A percentile compares a stretch with the other conserved stretches of the same genome.
Evolutionary conservation across 2,797 vertebrate genomes (phyloP).

Genomic region (Glyptemys insculpta): DNA sequence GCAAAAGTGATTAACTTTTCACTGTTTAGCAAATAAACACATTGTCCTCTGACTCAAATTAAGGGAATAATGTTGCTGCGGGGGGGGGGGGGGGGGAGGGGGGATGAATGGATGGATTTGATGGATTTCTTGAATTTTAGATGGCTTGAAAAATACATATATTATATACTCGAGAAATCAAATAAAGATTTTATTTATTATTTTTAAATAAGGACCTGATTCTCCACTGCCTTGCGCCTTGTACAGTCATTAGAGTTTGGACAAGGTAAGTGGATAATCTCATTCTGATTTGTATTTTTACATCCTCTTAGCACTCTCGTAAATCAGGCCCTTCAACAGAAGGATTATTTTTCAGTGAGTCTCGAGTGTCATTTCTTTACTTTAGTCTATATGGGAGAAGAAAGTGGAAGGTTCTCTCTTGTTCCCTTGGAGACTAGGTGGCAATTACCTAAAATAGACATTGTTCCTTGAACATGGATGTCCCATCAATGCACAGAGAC

Average conservation of each 20-base stretch:
- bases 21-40: conserved; percentile 11
- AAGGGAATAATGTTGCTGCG: background rate
- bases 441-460: too few relatives aligned
- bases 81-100: accelerated
- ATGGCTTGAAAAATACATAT: background rate
- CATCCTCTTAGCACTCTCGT: background rate
- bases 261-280: background rate
- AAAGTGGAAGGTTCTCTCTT: background rate
- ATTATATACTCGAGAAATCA: background rate
- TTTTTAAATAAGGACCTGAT: background rate
- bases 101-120: background rate
- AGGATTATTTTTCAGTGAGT: background rate
- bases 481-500: background rate
- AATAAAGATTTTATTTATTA: background rate
- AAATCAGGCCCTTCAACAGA: background rate
- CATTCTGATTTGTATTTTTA: background rate
- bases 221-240: background rate
- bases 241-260: background rate
- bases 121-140: background rate
- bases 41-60: background rate
- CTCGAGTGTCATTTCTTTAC: background rate
- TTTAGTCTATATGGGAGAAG: background rate
- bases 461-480: background rate
- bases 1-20: conserved; percentile 36
- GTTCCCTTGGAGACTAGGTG: background rate